Evolutionary conservation across 2,888 invertebrate genomes (phyloP).

Genomic region (Macroteleia sp.): DNA sequence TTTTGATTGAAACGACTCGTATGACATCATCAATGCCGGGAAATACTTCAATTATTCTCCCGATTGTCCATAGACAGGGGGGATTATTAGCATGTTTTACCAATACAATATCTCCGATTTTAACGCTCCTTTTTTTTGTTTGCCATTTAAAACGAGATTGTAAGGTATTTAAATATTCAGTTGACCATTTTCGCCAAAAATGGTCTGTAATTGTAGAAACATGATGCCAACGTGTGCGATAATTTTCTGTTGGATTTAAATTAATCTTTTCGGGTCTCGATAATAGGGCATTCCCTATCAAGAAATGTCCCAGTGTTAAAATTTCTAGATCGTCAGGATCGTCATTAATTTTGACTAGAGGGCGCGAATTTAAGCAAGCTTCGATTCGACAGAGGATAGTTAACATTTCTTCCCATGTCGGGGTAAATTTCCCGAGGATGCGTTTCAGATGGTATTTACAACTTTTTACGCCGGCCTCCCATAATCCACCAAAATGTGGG

Average conservation of each 20-base stretch:
- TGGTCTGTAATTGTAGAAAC: neutral
- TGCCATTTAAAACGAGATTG: slow-evolving; percentile 68
- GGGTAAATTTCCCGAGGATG: neutral
- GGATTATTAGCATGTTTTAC: slow-evolving; percentile 2
- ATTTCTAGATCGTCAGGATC: neutral
- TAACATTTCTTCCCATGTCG: neutral
- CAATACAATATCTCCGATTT: slow-evolving; percentile 6
- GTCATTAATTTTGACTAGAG: neutral
- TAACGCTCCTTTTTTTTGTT: neutral
- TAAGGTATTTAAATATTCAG: slow-evolving; percentile 66
- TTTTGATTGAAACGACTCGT: neutral
- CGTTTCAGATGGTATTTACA: neutral
- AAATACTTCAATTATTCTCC: neutral
- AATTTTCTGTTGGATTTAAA: neutral
- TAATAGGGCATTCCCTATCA: neutral
- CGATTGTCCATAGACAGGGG: slow-evolving; percentile 18
- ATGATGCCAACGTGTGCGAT: neutral
- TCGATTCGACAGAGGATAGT: slow-evolving; percentile 8
- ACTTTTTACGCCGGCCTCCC: neutral
- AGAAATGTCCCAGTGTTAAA: slow-evolving; percentile 7
- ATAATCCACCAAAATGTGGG: slow-evolving; percentile 1
- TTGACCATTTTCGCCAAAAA: slow-evolving; percentile 65
- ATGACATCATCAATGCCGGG: neutral
- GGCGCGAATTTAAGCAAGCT: slow-evolving; percentile 14
- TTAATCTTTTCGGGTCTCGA: neutral